Percentiles rank a stretch among this genome's conserved stretches.
Conservation (phyloP, 2,797 vertebrate species). For the Pempheris klunzingeri region DNA sequence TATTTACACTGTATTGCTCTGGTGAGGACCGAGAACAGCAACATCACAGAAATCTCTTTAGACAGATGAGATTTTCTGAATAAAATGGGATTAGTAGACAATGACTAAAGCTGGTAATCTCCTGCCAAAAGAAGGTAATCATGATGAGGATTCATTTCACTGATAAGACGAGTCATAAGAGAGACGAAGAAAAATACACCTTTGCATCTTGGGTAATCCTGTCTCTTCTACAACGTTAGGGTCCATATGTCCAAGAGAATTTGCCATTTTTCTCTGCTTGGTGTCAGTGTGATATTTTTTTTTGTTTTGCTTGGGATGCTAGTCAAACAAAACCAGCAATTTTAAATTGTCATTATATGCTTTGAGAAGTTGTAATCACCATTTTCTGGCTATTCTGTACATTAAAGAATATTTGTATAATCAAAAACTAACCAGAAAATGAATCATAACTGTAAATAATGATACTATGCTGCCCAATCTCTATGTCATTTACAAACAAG, state of each 20-base stretch:
- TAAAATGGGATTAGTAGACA: slow-evolving; percentile 55
- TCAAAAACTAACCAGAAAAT: not conserved
- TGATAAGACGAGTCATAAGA: slow-evolving; percentile 37
- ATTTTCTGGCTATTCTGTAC: not conserved
- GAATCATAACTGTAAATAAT: not conserved
- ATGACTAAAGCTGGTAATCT: slow-evolving; percentile 45
- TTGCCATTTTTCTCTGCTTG: not conserved
- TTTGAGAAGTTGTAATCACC: not conserved
- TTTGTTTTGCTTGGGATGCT: not conserved
- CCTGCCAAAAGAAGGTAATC: slow-evolving; percentile 27
- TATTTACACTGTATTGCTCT: slow-evolving; percentile 4
- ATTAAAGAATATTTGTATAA: not conserved
- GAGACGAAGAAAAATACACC: slow-evolving; percentile 15
- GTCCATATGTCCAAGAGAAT: not conserved
- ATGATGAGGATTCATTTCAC: slow-evolving; percentile 42
- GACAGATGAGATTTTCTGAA: slow-evolving; percentile 42
- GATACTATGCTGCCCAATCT: not conserved
- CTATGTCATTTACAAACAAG: too few relatives aligned
- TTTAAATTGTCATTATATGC: not conserved
- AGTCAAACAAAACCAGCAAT: not conserved
- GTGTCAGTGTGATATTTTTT: not conserved
- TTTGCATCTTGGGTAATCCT: slow-evolving; percentile 36
- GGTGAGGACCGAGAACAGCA: slow-evolving; percentile 16
- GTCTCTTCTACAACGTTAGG: slow-evolving; percentile 15
- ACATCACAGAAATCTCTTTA: slow-evolving; percentile 45